Evolutionary conservation across 2,797 vertebrate species (phyloP).

Genomic region (Parauchenoglanis punctatus): DNA sequence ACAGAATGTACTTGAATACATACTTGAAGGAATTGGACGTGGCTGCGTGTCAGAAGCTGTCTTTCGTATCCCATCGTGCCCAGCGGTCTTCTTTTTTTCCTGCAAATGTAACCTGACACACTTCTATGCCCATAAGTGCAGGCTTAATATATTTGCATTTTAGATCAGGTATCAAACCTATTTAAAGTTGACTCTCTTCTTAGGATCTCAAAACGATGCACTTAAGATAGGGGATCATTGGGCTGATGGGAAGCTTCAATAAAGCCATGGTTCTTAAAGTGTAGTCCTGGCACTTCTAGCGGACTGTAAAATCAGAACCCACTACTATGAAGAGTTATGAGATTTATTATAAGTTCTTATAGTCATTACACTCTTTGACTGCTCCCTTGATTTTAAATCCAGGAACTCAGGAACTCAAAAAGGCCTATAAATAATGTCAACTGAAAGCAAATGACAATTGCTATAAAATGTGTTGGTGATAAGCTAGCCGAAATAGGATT

Average conservation of each 20-base stretch:
- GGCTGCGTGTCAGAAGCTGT: slow-evolving; percentile 10
- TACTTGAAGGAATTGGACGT: slow-evolving; percentile 12
- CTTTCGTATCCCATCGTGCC: not conserved
- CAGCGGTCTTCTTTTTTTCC: not conserved
- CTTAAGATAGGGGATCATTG: not conserved
- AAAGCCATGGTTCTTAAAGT: not conserved
- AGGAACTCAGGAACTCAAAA: not conserved
- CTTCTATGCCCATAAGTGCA: slow-evolving; percentile 1
- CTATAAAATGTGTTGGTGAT: not conserved
- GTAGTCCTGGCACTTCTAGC: not conserved
- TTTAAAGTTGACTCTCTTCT: not conserved
- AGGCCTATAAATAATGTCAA: not conserved
- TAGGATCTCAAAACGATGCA: slow-evolving; percentile 10
- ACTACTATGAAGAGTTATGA: not conserved
- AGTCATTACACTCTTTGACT: not conserved
- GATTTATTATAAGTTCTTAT: not conserved
- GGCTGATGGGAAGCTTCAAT: slow-evolving; percentile 13
- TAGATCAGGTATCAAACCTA: slow-evolving; percentile 17
- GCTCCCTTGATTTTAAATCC: not conserved
- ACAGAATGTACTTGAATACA: not conserved
- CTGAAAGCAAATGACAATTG: not conserved
- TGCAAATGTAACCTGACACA: slow-evolving; percentile 17
- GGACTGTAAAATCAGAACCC: not conserved
- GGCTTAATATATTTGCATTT: slow-evolving; percentile 19
- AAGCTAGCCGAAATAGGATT: not conserved